Evolutionary conservation across 2,113 vertebrate species (phyloP).

Genomic region (Gymnocephalus cernua): DNA sequence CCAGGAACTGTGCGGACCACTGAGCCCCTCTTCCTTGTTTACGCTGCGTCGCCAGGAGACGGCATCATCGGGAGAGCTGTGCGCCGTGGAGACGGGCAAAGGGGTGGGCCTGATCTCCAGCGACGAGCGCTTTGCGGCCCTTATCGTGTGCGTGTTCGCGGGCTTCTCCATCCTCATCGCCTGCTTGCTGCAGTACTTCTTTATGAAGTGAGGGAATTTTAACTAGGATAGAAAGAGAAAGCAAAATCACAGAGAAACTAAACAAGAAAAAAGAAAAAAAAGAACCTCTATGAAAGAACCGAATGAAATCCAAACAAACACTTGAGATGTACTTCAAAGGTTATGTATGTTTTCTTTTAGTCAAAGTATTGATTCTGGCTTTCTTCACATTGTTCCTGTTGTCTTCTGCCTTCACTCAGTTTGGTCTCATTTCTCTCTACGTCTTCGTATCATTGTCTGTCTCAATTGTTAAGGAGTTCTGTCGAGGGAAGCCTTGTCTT

Average conservation of each 20-base stretch:
- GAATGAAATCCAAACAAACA: slow-evolving; percentile 79
- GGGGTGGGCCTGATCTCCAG: slow-evolving; percentile 89
- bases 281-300: slow-evolving; percentile 69
- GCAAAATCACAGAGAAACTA: slow-evolving; percentile 66
- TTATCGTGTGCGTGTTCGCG: slow-evolving; percentile 94
- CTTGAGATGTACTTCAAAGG: slow-evolving; percentile 88
- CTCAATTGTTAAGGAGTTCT: slow-evolving; percentile 63
- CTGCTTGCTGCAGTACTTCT: slow-evolving; percentile 98
- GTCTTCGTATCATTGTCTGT: slow-evolving; percentile 55
- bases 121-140: slow-evolving; percentile 95
- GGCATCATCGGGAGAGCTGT: slow-evolving; percentile 82
- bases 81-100: slow-evolving; percentile 79
- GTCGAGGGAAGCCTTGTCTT: slow-evolving; percentile 64
- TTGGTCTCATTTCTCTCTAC: slow-evolving; percentile 53
- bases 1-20: slow-evolving; percentile 96
- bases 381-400: slow-evolving; percentile 72
- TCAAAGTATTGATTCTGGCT: slow-evolving; percentile 90
- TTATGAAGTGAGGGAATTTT: slow-evolving; percentile 92
- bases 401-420: slow-evolving; percentile 60
- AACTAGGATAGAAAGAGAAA: slow-evolving; percentile 80
- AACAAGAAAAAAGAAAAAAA: background rate
- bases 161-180: slow-evolving; percentile 94
- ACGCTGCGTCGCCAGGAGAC: slow-evolving; percentile 87
- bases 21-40: slow-evolving; percentile 94
- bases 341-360: slow-evolving; percentile 86